Base-by-base conservation (phyloP, 2,888 invertebrate species). In the Drosophila lacicola region DNA sequence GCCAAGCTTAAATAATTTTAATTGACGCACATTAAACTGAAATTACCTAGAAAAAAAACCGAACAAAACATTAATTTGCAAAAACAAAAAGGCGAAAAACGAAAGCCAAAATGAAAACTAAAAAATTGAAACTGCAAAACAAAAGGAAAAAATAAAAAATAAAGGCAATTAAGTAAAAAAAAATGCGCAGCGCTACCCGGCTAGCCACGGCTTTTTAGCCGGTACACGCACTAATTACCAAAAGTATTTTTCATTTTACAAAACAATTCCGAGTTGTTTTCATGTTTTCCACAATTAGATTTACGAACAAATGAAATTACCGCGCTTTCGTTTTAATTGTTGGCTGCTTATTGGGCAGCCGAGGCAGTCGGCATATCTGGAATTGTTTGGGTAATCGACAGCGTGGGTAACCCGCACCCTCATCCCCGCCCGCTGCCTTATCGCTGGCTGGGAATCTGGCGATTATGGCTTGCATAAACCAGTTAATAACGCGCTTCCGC, bases 401-500 rank as follows among this genome's bases (percentile, higher is more conserved):
- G 66, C 1, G 29, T 29, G 29, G 29, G 29, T 29, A 29, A 29
- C 13, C 17, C 19, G 13, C 44, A 17, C 19, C 44, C 21, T 21
- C 34, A 2, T 17, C 1, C 1, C 17, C n/a, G 34, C 34, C 33
- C 34, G 55, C 8, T 36, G 70, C 74, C 29, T 78, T 89, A 88
- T 89, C 86, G 73, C 33, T 51, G 46, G 69, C 53, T 61, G 66
- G 77, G 53, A 70, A 90, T 90, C 90, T 89, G 82, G 50, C 84
- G 89, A 89, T 90, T 89, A 89, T 83, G 83, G 80, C 81, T 91
- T 90, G 86, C 90, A 88, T 90, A 90, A 91, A 89, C 82, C 83
- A 90, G 90, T 90, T 91, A 90, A 90, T 90, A 90, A 91, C 91
- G 72, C 80, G 85, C 87, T 90, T 90, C 90, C 90, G 91, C 83